These are phyloP conservation scores for Pycnomerus fuliginosus DNA, from an alignment of 2,888 invertebrate species.

Conservation along the genomic window DNA sequence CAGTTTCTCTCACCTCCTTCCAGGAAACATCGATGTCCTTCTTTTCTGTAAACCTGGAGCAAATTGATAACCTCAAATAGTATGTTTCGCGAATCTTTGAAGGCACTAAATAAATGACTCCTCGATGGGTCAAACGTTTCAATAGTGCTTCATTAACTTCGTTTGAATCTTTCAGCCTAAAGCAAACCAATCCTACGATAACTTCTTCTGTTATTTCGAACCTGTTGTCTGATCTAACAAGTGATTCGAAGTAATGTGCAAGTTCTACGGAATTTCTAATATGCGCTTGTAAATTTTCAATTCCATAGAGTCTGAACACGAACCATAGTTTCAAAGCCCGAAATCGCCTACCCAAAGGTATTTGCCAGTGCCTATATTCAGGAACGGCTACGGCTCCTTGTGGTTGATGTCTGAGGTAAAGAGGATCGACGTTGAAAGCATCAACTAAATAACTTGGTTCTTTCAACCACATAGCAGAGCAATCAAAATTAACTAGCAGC, in stretches of 20 bases:
- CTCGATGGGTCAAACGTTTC: constrained; percentile 83
- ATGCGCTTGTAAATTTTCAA: constrained; percentile 81
- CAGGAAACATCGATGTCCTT: constrained; percentile 84
- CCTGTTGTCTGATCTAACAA: constrained; percentile 72
- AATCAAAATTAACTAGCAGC: constrained; percentile 98
- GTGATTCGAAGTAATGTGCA: constrained; percentile 83
- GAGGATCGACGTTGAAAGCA: constrained; percentile 96
- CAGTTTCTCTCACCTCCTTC: constrained; percentile 78
- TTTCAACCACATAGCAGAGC: constrained; percentile 96
- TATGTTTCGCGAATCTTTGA: constrained; percentile 81
- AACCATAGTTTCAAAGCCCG: constrained; percentile 95
- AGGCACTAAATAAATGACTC: constrained; percentile 90
- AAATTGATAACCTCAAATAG: constrained; percentile 87
- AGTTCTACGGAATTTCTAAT: constrained; percentile 83
- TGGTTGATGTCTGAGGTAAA: constrained; percentile 93
- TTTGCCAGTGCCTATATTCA: constrained; percentile 97
- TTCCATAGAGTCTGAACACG: constrained; percentile 85
- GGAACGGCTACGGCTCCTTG: constrained; percentile 87
- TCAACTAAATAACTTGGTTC: constrained; percentile 87
- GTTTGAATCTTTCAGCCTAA: constrained; percentile 84
- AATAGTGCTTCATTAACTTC: constrained; percentile 79
- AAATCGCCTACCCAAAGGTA: constrained; percentile 90
- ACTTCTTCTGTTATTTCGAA: constrained; percentile 91
- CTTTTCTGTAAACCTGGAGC: constrained; percentile 79
- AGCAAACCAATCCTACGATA: constrained; percentile 94